Evolutionary conservation across 2,888 invertebrate species (phyloP).

Genomic region (Seira musarum): DNA sequence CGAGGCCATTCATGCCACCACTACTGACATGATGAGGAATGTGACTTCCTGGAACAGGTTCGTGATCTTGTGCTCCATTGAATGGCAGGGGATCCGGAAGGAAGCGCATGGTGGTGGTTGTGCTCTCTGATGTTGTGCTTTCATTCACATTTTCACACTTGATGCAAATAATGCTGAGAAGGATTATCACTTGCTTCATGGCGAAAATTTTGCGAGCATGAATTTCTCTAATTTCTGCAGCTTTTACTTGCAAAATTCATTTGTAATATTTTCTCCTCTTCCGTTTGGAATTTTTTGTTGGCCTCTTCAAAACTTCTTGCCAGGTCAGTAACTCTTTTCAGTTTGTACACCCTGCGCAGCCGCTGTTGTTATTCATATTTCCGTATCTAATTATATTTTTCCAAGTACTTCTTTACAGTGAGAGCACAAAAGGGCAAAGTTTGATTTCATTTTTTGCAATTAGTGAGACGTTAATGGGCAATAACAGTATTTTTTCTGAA

Average conservation of each 20-base stretch:
- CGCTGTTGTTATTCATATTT: too few relatives aligned
- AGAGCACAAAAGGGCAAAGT: neutral
- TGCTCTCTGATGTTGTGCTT: slow-evolving; percentile 61
- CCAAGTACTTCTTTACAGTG: neutral
- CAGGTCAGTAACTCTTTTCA: too few relatives aligned
- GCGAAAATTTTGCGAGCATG: too few relatives aligned
- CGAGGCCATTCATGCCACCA: slow-evolving; percentile 48
- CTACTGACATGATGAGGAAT: slow-evolving; percentile 56
- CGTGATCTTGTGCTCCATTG: slow-evolving; percentile 41
- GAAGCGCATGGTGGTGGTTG: slow-evolving; percentile 62
- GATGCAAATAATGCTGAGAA: slow-evolving; percentile 67
- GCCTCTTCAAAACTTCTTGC: too few relatives aligned
- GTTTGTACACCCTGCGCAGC: too few relatives aligned
- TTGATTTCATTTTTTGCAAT: neutral
- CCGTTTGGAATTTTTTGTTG: too few relatives aligned
- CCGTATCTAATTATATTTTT: too few relatives aligned
- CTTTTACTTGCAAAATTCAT: too few relatives aligned
- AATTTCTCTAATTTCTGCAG: too few relatives aligned
- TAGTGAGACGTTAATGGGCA: neutral
- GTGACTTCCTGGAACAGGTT: slow-evolving; percentile 44
- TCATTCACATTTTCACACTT: slow-evolving; percentile 68
- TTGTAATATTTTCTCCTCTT: too few relatives aligned
- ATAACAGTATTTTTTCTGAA: neutral
- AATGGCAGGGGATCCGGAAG: slow-evolving; percentile 60
- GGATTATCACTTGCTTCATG: slow-evolving; percentile 68